Base-by-base conservation (phyloP, 2,797 vertebrate species). In the Thamnophis elegans region DNA sequence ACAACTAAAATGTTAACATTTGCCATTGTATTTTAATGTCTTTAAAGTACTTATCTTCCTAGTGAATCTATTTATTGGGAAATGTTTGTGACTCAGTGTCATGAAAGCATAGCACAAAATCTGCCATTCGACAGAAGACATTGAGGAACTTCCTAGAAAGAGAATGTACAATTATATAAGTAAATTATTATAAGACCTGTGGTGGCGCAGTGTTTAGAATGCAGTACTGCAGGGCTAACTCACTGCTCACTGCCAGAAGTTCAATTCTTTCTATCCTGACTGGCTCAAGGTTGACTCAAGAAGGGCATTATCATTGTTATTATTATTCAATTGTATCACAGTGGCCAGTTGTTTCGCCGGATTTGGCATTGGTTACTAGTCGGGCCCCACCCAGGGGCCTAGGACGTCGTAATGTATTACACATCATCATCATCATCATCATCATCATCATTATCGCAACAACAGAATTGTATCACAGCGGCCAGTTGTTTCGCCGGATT, bases 1-100 rank as follows among this genome's bases (percentile, higher is more conserved):
- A 73, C 65, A 73, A 73, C 16, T 47, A 82, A 82, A 82, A 82
- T 82, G 42, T 82, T 47, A 82, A 82, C n/a, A 5, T 87, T 91
- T 85, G 91, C 3, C 65, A 92, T 54, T 90, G 93, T 93, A 53
- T 85, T 42, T 91, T 96, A 8, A 91, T 65, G 93, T 94, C 55
- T 54, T 90, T 54, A 89, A 42, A 89, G 87, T 0, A 82, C 85
- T 94, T 87, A 0, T 51, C 0, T 90, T 91, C 11, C 78, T 13
- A 82, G 22, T 82, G 14, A 53, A 6, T 20, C 73, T 87, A 68
- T 26, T 86, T 53, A 28, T 54, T 5, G 73, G n/a, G 60, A 10
- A 14, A 68, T 68, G 65, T 91, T 9, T 42, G 18, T 25, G 82
- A 58, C 90, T 86, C 91, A 92, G 10, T 54, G 8, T 0, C 1